These are phyloP conservation scores for Drepana falcataria DNA, from an alignment of 2,888 invertebrate genomes.

Conservation along the genomic window DNA sequence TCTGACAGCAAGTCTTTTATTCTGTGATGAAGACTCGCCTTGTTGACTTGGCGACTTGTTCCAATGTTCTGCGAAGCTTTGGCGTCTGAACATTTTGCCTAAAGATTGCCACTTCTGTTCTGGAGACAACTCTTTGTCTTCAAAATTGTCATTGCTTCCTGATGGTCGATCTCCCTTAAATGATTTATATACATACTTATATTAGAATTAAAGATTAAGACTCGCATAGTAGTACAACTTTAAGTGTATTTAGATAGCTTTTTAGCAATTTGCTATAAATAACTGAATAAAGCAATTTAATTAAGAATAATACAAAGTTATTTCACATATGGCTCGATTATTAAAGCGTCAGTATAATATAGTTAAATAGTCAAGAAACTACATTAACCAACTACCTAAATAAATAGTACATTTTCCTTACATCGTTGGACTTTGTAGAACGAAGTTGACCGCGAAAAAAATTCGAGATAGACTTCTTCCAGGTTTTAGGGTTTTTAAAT, in stretches of 20 bases:
- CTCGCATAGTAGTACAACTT: too few species aligned
- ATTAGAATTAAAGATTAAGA: background rate
- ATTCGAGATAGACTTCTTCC: constrained; percentile 69
- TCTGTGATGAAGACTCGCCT: constrained; percentile 55
- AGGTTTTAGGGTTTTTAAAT: constrained; percentile 59
- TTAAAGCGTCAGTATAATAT: too few species aligned
- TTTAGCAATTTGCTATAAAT: too few species aligned
- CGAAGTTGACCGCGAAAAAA: constrained; percentile 67
- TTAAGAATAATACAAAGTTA: too few species aligned
- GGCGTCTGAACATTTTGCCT: constrained; percentile 69
- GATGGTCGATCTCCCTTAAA: constrained; percentile 62
- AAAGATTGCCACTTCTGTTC: constrained; percentile 74
- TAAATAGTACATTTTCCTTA: constrained; percentile 27
- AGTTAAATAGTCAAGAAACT: too few species aligned
- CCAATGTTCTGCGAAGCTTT: constrained; percentile 61
- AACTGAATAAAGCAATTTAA: too few species aligned
- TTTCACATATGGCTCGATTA: too few species aligned
- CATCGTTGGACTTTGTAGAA: constrained; percentile 67
- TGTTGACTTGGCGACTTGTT: constrained; percentile 46
- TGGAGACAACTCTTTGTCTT: constrained; percentile 53
- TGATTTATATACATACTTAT: constrained; percentile 3
- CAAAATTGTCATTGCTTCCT: constrained; percentile 55
- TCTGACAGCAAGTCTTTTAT: constrained; percentile 56
- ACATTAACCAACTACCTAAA: background rate
- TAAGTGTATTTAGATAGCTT: too few species aligned